These are phyloP conservation scores for Drosophila incognita DNA, from an alignment of 2,888 invertebrate species.

Conservation along the genomic window DNA sequence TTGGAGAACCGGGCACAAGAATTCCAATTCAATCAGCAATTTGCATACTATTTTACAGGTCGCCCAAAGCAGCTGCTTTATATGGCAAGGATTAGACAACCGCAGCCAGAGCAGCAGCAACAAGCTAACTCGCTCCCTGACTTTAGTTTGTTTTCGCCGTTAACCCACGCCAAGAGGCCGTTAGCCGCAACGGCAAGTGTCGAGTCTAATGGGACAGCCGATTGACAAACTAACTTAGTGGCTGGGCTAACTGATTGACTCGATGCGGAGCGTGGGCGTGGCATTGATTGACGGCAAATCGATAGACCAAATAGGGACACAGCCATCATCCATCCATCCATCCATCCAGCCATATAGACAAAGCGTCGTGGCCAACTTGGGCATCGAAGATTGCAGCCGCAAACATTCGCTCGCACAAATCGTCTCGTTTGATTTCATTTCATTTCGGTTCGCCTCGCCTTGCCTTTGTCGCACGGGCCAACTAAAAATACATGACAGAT, in stretches of 20 bases:
- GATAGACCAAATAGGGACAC: conserved; percentile 65
- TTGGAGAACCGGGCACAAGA: conserved; percentile 40
- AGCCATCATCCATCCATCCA: conserved; percentile 33
- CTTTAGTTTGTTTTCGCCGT: not conserved
- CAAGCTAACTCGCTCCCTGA: conserved; percentile 16
- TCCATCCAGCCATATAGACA: conserved; percentile 6
- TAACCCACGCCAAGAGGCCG: conserved; percentile 35
- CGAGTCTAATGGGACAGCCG: conserved; percentile 72
- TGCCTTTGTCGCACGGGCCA: conserved; percentile 65
- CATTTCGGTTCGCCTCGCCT: conserved; percentile 59
- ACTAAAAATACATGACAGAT: conserved; percentile 67
- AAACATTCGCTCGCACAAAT: conserved; percentile 53
- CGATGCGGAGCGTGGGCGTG: conserved; percentile 34
- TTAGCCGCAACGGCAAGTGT: conserved; percentile 64
- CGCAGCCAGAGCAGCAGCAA: conserved; percentile 9
- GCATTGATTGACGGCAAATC: conserved; percentile 60
- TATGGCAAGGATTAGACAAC: conserved; percentile 65
- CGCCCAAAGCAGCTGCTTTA: conserved; percentile 60
- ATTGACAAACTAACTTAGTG: conserved; percentile 71
- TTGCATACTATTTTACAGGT: conserved; percentile 71
- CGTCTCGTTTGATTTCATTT: conserved; percentile 44
- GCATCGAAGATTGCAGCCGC: conserved; percentile 37
- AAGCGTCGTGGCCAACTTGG: conserved; percentile 18
- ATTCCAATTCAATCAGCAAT: conserved; percentile 71
- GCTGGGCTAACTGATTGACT: conserved; percentile 42